Percentiles rank a stretch among this genome's conserved stretches.
These are phyloP conservation scores for Halocynthia aurantium DNA, from an alignment of 23 tunicate genomes.

Conservation along the genomic window DNA sequence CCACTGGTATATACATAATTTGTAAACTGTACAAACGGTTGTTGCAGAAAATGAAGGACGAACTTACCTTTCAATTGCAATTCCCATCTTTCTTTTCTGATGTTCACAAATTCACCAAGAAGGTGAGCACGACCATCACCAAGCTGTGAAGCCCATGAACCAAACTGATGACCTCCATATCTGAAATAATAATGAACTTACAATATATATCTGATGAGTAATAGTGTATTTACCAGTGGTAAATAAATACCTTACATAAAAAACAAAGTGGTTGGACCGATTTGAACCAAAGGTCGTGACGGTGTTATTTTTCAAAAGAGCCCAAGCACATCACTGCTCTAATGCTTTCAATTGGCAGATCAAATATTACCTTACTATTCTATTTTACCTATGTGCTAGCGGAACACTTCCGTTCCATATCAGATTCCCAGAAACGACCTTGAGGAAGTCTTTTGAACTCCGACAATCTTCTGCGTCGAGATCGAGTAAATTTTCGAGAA, in stretches of 20 bases:
- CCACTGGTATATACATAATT: too few relatives aligned
- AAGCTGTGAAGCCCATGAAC: constrained; percentile 65
- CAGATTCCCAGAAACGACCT: constrained; percentile 34
- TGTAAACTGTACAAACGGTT: too few relatives aligned
- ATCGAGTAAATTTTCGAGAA: constrained; percentile 40
- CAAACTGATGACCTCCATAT: constrained; percentile 87
- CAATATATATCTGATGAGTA: too few relatives aligned
- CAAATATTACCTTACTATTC: too few relatives aligned
- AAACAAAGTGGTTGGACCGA: too few relatives aligned
- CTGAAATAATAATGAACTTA: constrained; percentile 1
- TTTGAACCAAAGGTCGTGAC: too few relatives aligned
- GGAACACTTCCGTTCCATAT: constrained; percentile 24
- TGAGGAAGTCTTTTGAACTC: constrained; percentile 6
- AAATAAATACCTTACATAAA: too few relatives aligned
- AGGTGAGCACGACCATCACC: constrained; percentile 75
- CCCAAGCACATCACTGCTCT: too few relatives aligned
- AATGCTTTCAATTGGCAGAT: too few relatives aligned
- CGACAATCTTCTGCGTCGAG: constrained; percentile 5
- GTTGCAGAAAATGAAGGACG: not conserved
- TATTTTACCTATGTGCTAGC: constrained; percentile 53
- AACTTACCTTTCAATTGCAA: constrained; percentile 49
- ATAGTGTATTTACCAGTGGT: too few relatives aligned
- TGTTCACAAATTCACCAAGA: constrained; percentile 56
- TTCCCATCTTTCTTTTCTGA: constrained; percentile 39
- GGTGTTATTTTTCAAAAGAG: too few relatives aligned